These are phyloP conservation scores for Dione vanillae DNA, from an alignment of 2,888 invertebrate genomes.

Conservation along the genomic window DNA sequence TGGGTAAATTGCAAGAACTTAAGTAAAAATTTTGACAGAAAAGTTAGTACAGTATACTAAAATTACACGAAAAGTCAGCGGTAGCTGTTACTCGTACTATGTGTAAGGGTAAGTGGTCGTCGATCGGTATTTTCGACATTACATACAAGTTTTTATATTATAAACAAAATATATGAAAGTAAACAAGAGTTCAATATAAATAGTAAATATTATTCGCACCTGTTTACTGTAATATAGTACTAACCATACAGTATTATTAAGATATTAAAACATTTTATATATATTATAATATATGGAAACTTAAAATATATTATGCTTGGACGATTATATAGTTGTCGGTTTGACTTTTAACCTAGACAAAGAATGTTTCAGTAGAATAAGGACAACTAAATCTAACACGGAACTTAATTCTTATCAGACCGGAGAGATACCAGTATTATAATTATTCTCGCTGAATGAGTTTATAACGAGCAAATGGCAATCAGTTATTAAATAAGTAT, in stretches of 20 bases:
- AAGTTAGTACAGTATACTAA: too few species aligned
- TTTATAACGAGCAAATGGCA: not conserved
- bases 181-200: not conserved
- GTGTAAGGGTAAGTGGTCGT: too few species aligned
- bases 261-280: not conserved
- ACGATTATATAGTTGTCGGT: not conserved
- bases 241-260: slow-evolving; percentile 1
- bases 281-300: not conserved
- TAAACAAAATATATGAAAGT: not conserved
- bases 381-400: not conserved
- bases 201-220: slow-evolving; percentile 9
- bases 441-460: not conserved
- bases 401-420: not conserved
- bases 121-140: too few species aligned
- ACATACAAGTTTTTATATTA: not conserved
- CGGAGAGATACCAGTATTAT: not conserved
- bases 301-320: not conserved
- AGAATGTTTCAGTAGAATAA: not conserved
- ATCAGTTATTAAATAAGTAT: not conserved
- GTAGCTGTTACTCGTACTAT: too few species aligned
- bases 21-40: too few species aligned
- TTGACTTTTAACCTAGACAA: not conserved
- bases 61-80: too few species aligned
- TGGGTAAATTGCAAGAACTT: too few species aligned
- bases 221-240: not conserved